phyloP scores from a whole-genome alignment of 2,113 vertebrate genomes.

The Delphinus delphis region DNA sequence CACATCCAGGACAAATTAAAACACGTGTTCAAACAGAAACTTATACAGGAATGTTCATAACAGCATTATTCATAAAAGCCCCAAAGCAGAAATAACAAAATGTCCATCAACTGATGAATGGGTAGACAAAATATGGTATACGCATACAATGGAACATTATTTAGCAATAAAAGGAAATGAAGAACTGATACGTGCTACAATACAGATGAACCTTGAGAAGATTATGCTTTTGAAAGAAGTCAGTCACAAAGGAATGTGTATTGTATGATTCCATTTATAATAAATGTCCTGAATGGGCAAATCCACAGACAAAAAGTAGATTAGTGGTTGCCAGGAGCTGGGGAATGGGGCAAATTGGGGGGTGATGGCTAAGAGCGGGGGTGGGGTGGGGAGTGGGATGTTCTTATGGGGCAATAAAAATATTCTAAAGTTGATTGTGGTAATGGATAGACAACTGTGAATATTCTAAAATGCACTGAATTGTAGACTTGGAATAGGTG shows the following conservation, averaged over 20 bases:
- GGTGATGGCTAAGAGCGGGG: background rate
- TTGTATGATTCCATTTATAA: background rate
- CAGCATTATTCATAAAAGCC: background rate
- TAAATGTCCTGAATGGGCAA: background rate
- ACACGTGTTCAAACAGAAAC: background rate
- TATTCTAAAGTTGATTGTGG: background rate
- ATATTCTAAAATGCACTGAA: background rate
- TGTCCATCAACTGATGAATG: background rate
- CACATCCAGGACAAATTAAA: background rate
- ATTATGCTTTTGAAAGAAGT: background rate
- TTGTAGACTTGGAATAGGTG: background rate
- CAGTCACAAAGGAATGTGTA: background rate
- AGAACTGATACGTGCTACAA: background rate
- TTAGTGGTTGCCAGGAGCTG: background rate
- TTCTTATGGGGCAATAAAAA: background rate
- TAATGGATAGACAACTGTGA: background rate
- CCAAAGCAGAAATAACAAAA: background rate
- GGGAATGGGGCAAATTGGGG: too few species aligned
- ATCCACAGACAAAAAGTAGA: background rate
- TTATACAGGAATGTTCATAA: background rate
- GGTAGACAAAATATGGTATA: background rate
- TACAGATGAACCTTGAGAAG: background rate
- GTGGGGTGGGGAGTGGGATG: background rate
- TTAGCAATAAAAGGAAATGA: background rate
- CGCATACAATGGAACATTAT: background rate